Conservation (phyloP, 2,888 invertebrate species). For the Dusona sp. region DNA sequence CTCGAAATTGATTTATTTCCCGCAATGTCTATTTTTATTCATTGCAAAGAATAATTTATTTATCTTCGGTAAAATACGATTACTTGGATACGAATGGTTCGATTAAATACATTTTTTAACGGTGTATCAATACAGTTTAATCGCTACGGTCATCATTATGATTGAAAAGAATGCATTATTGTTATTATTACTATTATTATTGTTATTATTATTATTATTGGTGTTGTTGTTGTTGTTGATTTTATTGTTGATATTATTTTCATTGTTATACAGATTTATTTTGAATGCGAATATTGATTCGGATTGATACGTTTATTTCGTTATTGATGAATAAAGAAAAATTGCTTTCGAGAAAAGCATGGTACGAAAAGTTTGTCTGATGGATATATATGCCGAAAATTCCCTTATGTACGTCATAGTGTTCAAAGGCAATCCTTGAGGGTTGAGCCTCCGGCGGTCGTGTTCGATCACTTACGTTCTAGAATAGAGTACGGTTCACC, state of each 20-base stretch:
- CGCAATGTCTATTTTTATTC: too few relatives aligned
- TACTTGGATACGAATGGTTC: too few relatives aligned
- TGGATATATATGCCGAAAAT: background rate
- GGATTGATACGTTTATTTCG: background rate
- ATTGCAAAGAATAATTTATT: too few relatives aligned
- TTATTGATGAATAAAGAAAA: background rate
- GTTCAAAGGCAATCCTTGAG: slow-evolving; percentile 6
- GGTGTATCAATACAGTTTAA: too few relatives aligned
- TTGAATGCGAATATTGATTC: background rate
- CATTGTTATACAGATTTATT: background rate
- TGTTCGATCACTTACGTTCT: slow-evolving; percentile 12
- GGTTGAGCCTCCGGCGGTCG: background rate
- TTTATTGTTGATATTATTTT: background rate
- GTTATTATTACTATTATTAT: background rate
- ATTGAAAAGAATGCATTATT: background rate
- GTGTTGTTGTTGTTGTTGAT: background rate
- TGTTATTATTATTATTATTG: background rate
- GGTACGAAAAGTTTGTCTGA: slow-evolving; percentile 3
- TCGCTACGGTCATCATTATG: background rate
- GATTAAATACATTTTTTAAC: too few relatives aligned
- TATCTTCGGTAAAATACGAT: too few relatives aligned
- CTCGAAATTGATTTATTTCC: too few relatives aligned
- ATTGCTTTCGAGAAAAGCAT: background rate
- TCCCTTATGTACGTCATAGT: background rate
- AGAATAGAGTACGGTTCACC: background rate